These are phyloP conservation scores for Phaenicophaeus curvirostris DNA, from an alignment of 2,797 vertebrate genomes.

Conservation along the genomic window DNA sequence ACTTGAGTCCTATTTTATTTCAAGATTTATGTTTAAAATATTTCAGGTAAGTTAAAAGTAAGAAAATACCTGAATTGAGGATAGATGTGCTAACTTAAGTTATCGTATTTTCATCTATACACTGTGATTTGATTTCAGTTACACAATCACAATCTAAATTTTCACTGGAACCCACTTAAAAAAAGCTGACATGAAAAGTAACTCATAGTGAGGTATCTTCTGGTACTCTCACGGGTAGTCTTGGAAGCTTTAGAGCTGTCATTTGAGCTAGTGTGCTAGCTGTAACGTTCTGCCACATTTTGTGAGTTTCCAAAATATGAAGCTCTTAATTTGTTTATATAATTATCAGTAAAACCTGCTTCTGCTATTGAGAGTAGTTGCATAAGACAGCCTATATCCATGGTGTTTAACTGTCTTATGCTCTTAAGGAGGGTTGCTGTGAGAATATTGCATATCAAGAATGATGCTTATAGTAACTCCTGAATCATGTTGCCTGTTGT, in stretches of 20 bases:
- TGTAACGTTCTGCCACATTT: neutral
- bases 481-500: neutral
- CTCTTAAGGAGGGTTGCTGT: neutral
- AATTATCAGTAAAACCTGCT: neutral
- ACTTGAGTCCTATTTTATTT: neutral
- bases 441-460: neutral
- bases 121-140: neutral
- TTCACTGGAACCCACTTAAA: neutral
- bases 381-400: neutral
- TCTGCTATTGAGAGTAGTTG: neutral
- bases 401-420: neutral
- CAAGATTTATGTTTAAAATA: neutral
- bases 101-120: neutral
- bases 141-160: neutral
- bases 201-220: neutral
- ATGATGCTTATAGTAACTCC: neutral
- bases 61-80: neutral
- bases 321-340: neutral
- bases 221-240: neutral
- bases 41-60: neutral
- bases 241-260: neutral
- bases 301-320: neutral
- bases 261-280: neutral
- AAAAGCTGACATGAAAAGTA: rapidly evolving
- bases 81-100: neutral